These are phyloP conservation scores for Plagodis pulveraria DNA, from an alignment of 2,888 invertebrate genomes.

Conservation along the genomic window DNA sequence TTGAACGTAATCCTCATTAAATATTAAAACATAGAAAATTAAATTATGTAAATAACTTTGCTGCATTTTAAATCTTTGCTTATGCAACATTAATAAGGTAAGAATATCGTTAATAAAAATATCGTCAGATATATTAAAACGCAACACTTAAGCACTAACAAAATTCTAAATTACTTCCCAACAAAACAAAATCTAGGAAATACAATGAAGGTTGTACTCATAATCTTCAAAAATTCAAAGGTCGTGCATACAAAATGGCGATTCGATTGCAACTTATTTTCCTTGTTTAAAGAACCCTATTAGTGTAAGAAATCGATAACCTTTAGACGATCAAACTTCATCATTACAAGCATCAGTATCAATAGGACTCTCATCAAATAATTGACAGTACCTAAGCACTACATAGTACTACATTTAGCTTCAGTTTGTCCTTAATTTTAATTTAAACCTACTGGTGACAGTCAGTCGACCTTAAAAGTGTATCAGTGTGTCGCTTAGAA, in stretches of 20 bases:
- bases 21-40: too few species aligned
- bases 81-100: too few species aligned
- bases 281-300: conserved; percentile 6
- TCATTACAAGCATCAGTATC: too few species aligned
- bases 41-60: too few species aligned
- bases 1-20: too few species aligned
- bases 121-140: conserved; percentile 8
- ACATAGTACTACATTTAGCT: background rate
- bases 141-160: conserved; percentile 6
- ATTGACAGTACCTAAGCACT: too few species aligned
- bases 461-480: conserved; percentile 24
- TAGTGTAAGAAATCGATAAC: background rate
- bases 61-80: too few species aligned
- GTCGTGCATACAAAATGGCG: conserved; percentile 28
- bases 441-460: too few species aligned
- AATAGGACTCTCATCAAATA: background rate
- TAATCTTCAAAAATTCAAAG: conserved; percentile 26
- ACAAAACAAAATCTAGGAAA: conserved; percentile 31
- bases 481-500: conserved; percentile 23
- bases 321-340: too few species aligned
- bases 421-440: background rate
- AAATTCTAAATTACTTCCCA: conserved; percentile 24
- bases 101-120: conserved; percentile 4
- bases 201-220: conserved; percentile 29
- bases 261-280: conserved; percentile 20